Base-by-base conservation (phyloP, 2,888 invertebrate genomes). In the Trichacis sp. region DNA sequence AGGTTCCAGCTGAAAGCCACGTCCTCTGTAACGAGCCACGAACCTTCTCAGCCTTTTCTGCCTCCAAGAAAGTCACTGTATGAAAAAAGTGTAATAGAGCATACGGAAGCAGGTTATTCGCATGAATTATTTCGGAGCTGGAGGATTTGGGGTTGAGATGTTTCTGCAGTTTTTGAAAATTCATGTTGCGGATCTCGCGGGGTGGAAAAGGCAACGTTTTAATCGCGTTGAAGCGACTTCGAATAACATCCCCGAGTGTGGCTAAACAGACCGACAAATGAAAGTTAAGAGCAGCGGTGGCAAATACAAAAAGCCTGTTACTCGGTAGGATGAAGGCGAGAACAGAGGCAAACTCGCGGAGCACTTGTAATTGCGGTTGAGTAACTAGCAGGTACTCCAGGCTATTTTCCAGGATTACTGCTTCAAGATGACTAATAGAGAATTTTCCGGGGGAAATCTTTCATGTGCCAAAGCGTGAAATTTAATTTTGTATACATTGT, bases 281-380 rank as follows among this genome's bases (percentile, higher is more conserved):
- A 19, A 45, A 45, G 45, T 45, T 17, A 19, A 45, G 15, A 45
- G 17, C 11, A 19, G 45, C 45, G 19, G 19, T n/a, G 19, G 45
- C 45, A 45, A n/a, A 15, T 17, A 45, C 11, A 45, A 45, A 45
- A 45, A 45, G 18, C 18, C 5, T 12, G 45, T 45, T 45, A 19
- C 45, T 45, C 45, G 19, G 45, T 8, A 15, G 19, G 19, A 45
- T 12, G 45, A 45, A 45, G 45, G 45, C 19, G 45, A 45, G 45
- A 45, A 45, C 45, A 45, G 45, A 17, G 19, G 45, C 15, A 45
- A 45, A 45, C 45, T 45, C 45, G 19, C 19, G 11, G 45, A 45
- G 45, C 45, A 8, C 45, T 45, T 45, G 45, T 45, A 45, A 45
- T 45, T 45, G 45, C 45, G 45, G 45, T 45, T 45, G 45, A 45